phyloP scores from a whole-genome alignment of 2,797 vertebrate species.

The Coluber constrictor region DNA sequence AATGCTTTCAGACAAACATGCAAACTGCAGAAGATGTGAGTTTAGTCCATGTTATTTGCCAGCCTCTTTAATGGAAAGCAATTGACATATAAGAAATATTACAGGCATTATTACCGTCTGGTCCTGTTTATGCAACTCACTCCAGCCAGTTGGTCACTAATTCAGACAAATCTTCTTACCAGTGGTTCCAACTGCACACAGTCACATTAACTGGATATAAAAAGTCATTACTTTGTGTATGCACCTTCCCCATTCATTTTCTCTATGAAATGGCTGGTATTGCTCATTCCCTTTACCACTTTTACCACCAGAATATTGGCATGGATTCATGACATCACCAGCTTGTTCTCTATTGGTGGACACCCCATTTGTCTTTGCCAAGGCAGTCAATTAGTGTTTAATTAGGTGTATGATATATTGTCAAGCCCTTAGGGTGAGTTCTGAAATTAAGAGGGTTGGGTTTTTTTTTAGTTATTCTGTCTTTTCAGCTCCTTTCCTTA shows the following conservation, averaged over 20 bases:
- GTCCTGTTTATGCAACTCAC: neutral
- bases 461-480: neutral
- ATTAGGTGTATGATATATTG: neutral
- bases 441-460: neutral
- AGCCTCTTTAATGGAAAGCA: neutral
- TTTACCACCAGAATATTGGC: neutral
- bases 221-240: neutral
- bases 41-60: neutral
- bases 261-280: neutral
- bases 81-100: neutral
- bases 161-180: neutral
- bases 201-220: neutral
- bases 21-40: neutral
- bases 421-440: neutral
- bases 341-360: neutral
- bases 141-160: neutral
- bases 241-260: neutral
- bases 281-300: neutral
- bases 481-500: neutral
- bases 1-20: neutral
- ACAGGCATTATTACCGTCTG: neutral
- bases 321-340: neutral
- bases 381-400: neutral
- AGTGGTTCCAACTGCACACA: neutral
- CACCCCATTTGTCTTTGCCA: neutral